These are phyloP conservation scores for Eutolmus rufibarbis DNA, from an alignment of 2,888 invertebrate species.

Conservation along the genomic window DNA sequence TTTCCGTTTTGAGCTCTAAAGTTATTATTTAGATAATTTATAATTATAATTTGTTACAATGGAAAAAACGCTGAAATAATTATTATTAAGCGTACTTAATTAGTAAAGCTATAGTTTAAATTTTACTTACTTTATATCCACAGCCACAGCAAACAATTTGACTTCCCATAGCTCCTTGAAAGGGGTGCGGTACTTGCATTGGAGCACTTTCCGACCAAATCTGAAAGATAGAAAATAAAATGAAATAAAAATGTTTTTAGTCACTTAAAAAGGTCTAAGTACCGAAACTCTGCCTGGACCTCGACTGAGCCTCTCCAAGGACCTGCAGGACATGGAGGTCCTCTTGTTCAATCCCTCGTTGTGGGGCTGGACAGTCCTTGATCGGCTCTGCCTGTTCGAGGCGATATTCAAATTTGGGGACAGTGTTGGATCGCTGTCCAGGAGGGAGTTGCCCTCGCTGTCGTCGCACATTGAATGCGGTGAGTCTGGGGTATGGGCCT, in stretches of 20 bases:
- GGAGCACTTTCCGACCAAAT: constrained; percentile 64
- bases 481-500: constrained; percentile 62
- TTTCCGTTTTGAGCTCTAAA: no score
- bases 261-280: constrained; percentile 12
- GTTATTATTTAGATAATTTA: no score
- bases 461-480: constrained; percentile 61
- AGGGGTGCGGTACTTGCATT: constrained; percentile 69
- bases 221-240: constrained; percentile 47
- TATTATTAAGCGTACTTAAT: not conserved
- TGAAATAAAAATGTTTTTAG: not conserved
- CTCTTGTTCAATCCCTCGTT: constrained; percentile 55
- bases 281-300: constrained; percentile 62
- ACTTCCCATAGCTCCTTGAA: constrained; percentile 78
- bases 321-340: constrained; percentile 64
- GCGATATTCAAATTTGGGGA: constrained; percentile 53
- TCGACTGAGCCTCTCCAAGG: constrained; percentile 63
- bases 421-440: constrained; percentile 51
- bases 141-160: constrained; percentile 79
- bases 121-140: constrained; percentile 67
- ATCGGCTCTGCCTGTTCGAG: constrained; percentile 54
- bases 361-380: constrained; percentile 52
- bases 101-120: not conserved
- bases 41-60: no score
- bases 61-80: no score
- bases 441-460: constrained; percentile 48